Conservation (phyloP, 2,888 invertebrate species). For the Drosophila eohydei region DNA sequence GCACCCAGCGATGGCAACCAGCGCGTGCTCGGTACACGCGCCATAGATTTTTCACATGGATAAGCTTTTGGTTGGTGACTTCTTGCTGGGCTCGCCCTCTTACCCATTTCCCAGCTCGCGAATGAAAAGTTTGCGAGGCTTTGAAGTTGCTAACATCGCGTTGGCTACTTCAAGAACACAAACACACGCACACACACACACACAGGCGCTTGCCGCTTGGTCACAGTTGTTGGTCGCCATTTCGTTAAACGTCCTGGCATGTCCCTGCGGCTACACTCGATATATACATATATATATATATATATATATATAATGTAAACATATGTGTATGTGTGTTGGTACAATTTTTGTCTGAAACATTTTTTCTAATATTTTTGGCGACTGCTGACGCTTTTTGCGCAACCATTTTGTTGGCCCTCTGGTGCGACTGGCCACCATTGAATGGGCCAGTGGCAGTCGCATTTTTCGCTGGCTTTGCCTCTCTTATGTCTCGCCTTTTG, state of each 20-base stretch:
- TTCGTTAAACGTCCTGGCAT: slow-evolving; percentile 71
- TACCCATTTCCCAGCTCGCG: slow-evolving; percentile 44
- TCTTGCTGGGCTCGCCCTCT: slow-evolving; percentile 21
- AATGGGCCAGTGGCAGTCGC: slow-evolving; percentile 48
- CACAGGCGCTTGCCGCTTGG: slow-evolving; percentile 14
- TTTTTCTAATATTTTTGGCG: slow-evolving; percentile 76
- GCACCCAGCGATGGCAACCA: slow-evolving; percentile 33
- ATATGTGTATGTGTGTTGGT: slow-evolving; percentile 24
- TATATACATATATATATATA: slow-evolving; percentile 9
- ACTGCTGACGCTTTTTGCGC: slow-evolving; percentile 77
- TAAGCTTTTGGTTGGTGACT: slow-evolving; percentile 61
- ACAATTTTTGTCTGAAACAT: slow-evolving; percentile 44
- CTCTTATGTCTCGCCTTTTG: slow-evolving; percentile 67
- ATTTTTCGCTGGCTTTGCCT: slow-evolving; percentile 66
- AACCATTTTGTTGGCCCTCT: slow-evolving; percentile 73
- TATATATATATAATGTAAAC: slow-evolving; percentile 13
- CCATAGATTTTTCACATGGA: slow-evolving; percentile 80
- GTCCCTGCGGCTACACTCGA: slow-evolving; percentile 55
- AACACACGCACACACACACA: slow-evolving; percentile 4
- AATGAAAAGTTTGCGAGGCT: slow-evolving; percentile 56
- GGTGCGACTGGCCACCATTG: slow-evolving; percentile 36
- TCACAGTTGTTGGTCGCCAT: slow-evolving; percentile 63
- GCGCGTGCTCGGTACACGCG: slow-evolving; percentile 70
- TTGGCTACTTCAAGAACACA: slow-evolving; percentile 43
- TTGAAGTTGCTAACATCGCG: slow-evolving; percentile 49